Evolutionary conservation across 1,140 invertebrate species (phyloP), one percentile per base, ranked within the genome.

Genomic region (Pachyrhynchus sulphureomaculatus): DNA sequence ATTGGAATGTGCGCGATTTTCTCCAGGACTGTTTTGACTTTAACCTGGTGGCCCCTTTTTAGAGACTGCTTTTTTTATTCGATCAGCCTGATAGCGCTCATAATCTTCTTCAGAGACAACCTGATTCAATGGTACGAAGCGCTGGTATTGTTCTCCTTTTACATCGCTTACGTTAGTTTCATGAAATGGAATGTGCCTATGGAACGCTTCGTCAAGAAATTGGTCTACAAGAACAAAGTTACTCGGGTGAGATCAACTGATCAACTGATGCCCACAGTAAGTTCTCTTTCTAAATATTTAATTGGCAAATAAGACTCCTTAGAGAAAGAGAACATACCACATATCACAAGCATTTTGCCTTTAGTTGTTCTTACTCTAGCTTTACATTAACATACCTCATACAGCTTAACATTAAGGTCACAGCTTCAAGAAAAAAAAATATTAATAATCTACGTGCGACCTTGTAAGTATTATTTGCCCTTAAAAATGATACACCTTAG

Each of bases 11-110:
- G 93, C 82, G 93, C 92, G 68, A 82, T 96, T 62, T 95, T 95
- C 80, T 93, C 91, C 67, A 88, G 88, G 72, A 92, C 90, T 41
- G 88, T 93, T 56, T 83, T 93, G 17, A 84, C 88, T 51, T 82
- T 95, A 52, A 95, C 92, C 59, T 95, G 92, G 92, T 95, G 92
- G 94, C 94, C 55, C n/a, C 81, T 98, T 48, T 96, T 97, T 79
- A 88, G 94, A 71, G 94, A 97, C 81, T 95, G 94, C 75, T 88
- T 89, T 66, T 98, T 98, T 83, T 98, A 98, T 80, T 95, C 92
- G 76, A 82, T 89, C 70, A 93, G 90, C 72, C 84, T 98, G 65
- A 80, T 96, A 70, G 87, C 92, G 71, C 86, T 98, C 71, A 96
- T 98, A 75, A 84, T 89, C 76, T 94, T 94, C 84, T 97, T 98